phyloP scores from a whole-genome alignment of 2,888 invertebrate genomes.

The Orthonevra nobilis region DNA sequence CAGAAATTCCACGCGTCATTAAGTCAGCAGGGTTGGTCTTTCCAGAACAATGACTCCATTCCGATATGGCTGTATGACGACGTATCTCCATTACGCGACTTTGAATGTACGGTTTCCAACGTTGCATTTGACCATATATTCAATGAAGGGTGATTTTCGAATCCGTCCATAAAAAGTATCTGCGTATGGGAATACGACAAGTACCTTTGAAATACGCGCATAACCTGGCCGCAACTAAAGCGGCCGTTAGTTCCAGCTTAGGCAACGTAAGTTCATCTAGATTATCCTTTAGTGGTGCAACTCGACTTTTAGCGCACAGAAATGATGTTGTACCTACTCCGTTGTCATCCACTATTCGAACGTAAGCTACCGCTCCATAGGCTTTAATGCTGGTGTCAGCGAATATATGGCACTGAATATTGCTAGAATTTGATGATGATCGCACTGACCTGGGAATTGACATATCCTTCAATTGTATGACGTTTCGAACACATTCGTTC shows the following conservation, averaged over 20 bases:
- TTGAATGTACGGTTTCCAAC: slow-evolving; percentile 29
- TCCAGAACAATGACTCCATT: slow-evolving; percentile 17
- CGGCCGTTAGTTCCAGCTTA: slow-evolving; percentile 20
- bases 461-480: background rate
- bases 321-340: background rate
- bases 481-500: slow-evolving; percentile 6
- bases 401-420: slow-evolving; percentile 1
- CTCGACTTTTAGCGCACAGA: slow-evolving; percentile 6
- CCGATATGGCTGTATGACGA: background rate
- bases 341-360: background rate
- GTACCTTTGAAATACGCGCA: background rate
- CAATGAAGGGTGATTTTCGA: slow-evolving; percentile 2
- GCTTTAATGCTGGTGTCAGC: slow-evolving; percentile 4
- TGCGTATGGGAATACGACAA: background rate
- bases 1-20: background rate
- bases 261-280: slow-evolving; percentile 7
- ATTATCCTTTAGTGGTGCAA: slow-evolving; percentile 8
- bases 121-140: slow-evolving; percentile 1
- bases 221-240: slow-evolving; percentile 3
- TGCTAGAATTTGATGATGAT: background rate
- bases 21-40: slow-evolving; percentile 21
- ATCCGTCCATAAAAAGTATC: slow-evolving; percentile 5
- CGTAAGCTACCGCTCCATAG: background rate
- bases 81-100: slow-evolving; percentile 17
- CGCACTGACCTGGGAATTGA: background rate